Base-by-base conservation (phyloP, 2,797 vertebrate species). In the Micropoecilia bifurca region DNA sequence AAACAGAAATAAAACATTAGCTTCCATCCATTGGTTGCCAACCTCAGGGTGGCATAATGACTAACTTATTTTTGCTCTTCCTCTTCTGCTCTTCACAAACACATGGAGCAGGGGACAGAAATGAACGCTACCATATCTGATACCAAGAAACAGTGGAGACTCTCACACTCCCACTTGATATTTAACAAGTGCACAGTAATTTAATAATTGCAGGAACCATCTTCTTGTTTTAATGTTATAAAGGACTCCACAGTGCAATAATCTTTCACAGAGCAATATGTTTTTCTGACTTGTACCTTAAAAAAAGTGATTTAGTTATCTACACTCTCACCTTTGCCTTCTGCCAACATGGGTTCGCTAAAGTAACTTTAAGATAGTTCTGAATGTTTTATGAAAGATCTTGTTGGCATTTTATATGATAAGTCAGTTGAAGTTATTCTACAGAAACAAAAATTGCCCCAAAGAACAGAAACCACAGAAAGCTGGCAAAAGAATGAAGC, bases 171-270 rank as follows among this genome's bases (percentile, higher is more conserved):
- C 66, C 10, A 69, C 66, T 69, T 69, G 39, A 43, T 69, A 69
- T 69, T 69, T 69, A 43, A 69, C 39, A 43, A 69, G 66, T 71
- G 59, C 66, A 43, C 66, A 69, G 22, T 69, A 69, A 69, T 69
- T 41, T 13, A 33, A 69, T 69, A 69, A 69, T 43, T 43, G n/a
- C 66, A 69, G 39, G 39, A 69, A 69, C 39, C 39, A 3, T n/a
- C 41, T 69, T 69, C 22, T 41, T 12, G 1, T 43, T 69, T 69
- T n/a, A 41, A 69, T 13, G 22, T 7, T 69, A 41, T 13, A n/a
- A n/a, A 69, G 39, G 66, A 22, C 66, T 43, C 66, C 9, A 69
- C 39, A 43, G 66, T 13, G 10, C 66, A 43, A 6, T 43, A 43
- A 43, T 43, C 22, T 14, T 69, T 43, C 4, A 1, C 3, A 69